phyloP scores from a whole-genome alignment of 1,140 invertebrate genomes.

The Drosophila nannoptera region DNA sequence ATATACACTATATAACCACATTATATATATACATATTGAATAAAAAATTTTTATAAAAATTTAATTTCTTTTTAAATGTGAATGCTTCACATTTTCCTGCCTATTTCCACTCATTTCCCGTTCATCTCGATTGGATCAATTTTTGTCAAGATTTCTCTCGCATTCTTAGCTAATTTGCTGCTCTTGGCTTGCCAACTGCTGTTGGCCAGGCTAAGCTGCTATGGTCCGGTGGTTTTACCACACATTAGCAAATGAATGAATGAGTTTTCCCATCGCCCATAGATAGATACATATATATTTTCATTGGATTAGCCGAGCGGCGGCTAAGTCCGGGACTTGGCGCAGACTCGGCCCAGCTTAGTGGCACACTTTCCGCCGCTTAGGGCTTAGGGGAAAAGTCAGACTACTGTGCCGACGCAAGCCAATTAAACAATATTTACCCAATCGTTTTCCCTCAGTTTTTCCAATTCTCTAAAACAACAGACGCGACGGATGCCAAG shows the following conservation, averaged over 20 bases:
- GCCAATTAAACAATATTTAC: constrained; percentile 70
- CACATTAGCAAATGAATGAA: constrained; percentile 32
- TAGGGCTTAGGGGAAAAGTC: constrained; percentile 19
- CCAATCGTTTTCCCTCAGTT: constrained; percentile 51
- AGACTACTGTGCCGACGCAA: constrained; percentile 37
- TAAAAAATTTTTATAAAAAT: no score
- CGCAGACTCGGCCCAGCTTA: constrained; percentile 14
- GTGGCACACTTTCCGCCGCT: constrained; percentile 26
- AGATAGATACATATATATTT: no score
- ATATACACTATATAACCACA: no score
- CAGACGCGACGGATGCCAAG: constrained; percentile 25
- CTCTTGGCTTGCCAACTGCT: neutral
- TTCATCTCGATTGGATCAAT: neutral
- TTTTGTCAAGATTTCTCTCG: neutral
- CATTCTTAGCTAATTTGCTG: neutral
- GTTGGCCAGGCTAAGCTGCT: constrained; percentile 20
- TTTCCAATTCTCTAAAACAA: constrained; percentile 46
- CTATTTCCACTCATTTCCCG: no score
- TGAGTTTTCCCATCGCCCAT: constrained; percentile 18
- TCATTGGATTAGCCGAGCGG: constrained; percentile 18
- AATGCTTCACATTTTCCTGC: no score
- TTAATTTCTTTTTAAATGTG: no score
- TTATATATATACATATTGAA: no score
- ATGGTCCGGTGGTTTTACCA: constrained; percentile 23
- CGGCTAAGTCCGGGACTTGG: constrained; percentile 20